These are phyloP conservation scores for Raja brachyura DNA, from an alignment of 2,113 vertebrate genomes.

Conservation along the genomic window DNA sequence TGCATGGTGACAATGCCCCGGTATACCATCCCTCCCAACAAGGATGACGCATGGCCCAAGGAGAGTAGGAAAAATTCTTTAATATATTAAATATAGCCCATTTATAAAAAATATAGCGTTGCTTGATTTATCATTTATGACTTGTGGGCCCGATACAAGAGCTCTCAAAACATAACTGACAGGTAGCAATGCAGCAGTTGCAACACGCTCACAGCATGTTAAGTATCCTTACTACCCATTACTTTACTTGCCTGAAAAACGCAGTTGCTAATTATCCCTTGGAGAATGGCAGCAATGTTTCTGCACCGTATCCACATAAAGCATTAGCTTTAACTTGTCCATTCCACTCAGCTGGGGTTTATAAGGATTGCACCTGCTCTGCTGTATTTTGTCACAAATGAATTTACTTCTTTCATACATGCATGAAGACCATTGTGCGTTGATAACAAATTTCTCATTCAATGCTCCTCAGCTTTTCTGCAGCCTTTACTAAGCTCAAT, in stretches of 20 bases:
- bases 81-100: no score
- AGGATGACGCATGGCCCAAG: neutral
- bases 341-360: neutral
- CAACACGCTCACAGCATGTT: no score
- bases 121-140: neutral
- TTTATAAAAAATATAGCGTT: neutral
- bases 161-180: neutral
- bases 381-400: neutral
- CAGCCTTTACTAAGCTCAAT: neutral
- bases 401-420: neutral
- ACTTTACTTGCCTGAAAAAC: neutral
- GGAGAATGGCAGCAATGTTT: neutral
- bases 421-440: neutral
- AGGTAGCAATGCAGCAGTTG: neutral
- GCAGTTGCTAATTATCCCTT: slow-evolving; percentile 5
- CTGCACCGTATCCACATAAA: neutral
- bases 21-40: no score
- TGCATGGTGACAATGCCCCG: no score
- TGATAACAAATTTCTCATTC: neutral
- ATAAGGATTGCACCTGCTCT: neutral
- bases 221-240: neutral
- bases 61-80: neutral
- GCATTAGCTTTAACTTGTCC: neutral
- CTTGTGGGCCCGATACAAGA: neutral
- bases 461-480: neutral